These are phyloP conservation scores for Drosophila auraria DNA, from an alignment of 1,140 invertebrate genomes.

Conservation along the genomic window DNA sequence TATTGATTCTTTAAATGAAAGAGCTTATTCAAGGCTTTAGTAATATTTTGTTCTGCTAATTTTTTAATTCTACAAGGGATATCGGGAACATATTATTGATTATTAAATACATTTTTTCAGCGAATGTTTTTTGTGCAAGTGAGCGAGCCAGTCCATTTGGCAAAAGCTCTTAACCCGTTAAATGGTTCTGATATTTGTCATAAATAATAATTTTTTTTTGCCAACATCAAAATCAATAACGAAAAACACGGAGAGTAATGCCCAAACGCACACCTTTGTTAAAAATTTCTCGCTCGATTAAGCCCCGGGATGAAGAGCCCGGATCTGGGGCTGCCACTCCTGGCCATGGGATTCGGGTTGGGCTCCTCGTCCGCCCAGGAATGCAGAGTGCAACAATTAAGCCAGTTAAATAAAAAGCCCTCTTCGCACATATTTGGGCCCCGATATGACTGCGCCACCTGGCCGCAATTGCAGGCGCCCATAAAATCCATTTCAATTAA, in stretches of 20 bases:
- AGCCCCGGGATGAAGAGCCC: constrained; percentile 29
- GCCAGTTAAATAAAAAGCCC: constrained; percentile 80
- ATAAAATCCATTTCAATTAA: constrained; percentile 85
- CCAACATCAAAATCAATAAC: constrained; percentile 68
- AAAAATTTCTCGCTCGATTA: constrained; percentile 76
- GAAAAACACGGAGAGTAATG: constrained; percentile 36
- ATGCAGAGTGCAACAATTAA: constrained; percentile 69
- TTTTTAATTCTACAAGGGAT: background rate
- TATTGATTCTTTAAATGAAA: background rate
- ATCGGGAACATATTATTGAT: background rate
- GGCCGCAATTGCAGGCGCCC: constrained; percentile 67
- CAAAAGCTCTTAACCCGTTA: constrained; percentile 43
- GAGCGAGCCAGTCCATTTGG: constrained; percentile 40
- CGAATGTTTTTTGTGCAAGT: background rate
- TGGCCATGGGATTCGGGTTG: background rate
- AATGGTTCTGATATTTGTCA: constrained; percentile 60
- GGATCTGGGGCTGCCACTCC: constrained; percentile 7
- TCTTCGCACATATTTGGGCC: constrained; percentile 75
- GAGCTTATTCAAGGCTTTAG: too few species aligned
- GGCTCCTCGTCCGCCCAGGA: background rate
- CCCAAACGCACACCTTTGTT: constrained; percentile 28
- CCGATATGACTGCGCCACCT: constrained; percentile 59
- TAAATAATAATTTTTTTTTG: constrained; percentile 57
- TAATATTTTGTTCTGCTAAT: background rate
- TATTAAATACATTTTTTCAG: background rate